phyloP scores from a whole-genome alignment of 2,888 invertebrate genomes.

The Desoria tigrina region DNA sequence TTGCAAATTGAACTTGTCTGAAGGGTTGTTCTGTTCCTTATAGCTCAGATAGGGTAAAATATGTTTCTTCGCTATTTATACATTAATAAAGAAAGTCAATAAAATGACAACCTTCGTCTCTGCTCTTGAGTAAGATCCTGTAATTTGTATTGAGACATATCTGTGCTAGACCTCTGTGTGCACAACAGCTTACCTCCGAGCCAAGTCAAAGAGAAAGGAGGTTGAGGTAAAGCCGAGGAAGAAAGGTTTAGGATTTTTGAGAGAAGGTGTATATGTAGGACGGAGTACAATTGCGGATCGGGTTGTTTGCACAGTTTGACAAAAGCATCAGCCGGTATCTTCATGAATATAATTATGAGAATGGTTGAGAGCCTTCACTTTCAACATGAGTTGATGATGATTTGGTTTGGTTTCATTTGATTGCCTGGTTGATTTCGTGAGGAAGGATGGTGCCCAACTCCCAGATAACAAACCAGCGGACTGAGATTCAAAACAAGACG shows the following conservation, averaged over 20 bases:
- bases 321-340: constrained; percentile 34
- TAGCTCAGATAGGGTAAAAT: no score
- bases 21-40: no score
- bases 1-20: no score
- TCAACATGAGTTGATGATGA: constrained; percentile 40
- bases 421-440: constrained; percentile 36
- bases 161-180: constrained; percentile 1
- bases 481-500: constrained; percentile 44
- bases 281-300: background rate
- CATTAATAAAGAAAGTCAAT: no score
- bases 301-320: constrained; percentile 15
- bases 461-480: constrained; percentile 18
- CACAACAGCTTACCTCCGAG: constrained; percentile 11
- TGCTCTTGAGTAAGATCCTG: background rate
- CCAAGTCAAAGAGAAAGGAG: background rate
- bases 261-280: constrained; percentile 15
- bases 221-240: constrained; percentile 1
- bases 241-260: constrained; percentile 15
- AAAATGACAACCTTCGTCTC: no score
- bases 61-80: no score
- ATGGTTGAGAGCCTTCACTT: constrained; percentile 37
- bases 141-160: background rate
- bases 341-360: constrained; percentile 51
- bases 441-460: constrained; percentile 17
- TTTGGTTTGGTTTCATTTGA: constrained; percentile 50